phyloP scores from a whole-genome alignment of 2,888 invertebrate genomes.

The Elysia crispata region DNA sequence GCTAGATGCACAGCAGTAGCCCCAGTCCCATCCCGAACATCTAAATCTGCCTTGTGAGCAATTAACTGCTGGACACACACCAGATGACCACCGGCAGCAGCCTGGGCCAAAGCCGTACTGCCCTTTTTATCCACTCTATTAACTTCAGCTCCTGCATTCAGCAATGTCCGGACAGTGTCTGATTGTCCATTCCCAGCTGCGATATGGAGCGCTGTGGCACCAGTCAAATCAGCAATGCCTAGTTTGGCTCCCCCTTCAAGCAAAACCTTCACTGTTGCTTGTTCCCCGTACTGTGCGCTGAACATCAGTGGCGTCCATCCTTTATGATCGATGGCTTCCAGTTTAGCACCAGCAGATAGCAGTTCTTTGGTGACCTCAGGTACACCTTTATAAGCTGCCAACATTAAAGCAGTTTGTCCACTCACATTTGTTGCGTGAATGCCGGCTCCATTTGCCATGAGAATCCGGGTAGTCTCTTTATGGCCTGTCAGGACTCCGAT shows the following conservation, averaged over 20 bases:
- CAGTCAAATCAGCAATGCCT: conserved; percentile 37
- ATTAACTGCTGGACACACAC: conserved; percentile 29
- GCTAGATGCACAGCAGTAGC: conserved; percentile 62
- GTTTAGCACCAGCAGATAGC: conserved; percentile 32
- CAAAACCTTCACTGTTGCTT: conserved; percentile 18
- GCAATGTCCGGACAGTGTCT: conserved; percentile 50
- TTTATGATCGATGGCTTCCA: conserved; percentile 34
- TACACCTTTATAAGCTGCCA: conserved; percentile 46
- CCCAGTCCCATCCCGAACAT: conserved; percentile 61
- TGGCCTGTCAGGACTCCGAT: conserved; percentile 50
- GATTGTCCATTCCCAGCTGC: conserved; percentile 39
- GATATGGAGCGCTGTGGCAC: conserved; percentile 42
- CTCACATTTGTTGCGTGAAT: conserved; percentile 50
- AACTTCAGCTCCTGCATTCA: conserved; percentile 60
- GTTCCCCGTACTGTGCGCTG: conserved; percentile 42
- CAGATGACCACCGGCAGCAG: conserved; percentile 6
- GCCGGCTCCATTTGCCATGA: conserved; percentile 60
- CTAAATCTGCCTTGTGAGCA: conserved; percentile 39
- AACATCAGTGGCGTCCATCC: conserved; percentile 48
- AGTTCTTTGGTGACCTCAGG: conserved; percentile 33
- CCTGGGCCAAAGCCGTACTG: conserved; percentile 53
- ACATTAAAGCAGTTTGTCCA: conserved; percentile 47
- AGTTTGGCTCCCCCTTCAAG: conserved; percentile 26
- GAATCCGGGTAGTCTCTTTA: conserved; percentile 55
- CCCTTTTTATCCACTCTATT: conserved; percentile 64